Base-by-base conservation (phyloP, 2,113 vertebrate species). In the Cheirogaleus medius region DNA sequence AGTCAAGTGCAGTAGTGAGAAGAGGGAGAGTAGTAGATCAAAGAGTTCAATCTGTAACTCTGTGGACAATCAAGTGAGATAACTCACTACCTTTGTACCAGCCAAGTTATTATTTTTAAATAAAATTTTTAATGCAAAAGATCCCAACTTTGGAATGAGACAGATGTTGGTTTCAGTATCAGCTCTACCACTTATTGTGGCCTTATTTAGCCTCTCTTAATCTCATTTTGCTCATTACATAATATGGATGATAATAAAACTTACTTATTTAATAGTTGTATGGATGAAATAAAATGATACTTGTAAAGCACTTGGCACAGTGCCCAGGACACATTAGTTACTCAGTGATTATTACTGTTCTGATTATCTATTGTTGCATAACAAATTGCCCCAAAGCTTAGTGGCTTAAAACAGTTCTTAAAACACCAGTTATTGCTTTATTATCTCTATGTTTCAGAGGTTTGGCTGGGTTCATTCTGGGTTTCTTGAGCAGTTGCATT, bases 261-360 rank as follows among this genome's bases (percentile, higher is more conserved):
- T 54, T 73, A 89, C 68, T 85, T 49, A 56, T 96, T 94, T 78
- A 92, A 20, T 80, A 81, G 29, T 58, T 90, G 74, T 90, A 34
- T 85, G 44, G 34, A 78, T 80, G 63, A 96, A 66, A 89, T 92
- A 47, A 89, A 89, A 58, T 80, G 21, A 44, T 92, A 49, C 37
- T 80, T 42, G 52, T 64, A 90, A 49, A 78, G 66, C 13, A 73
- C 15, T 95, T 73, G 54, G 37, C 71, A 85, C 21, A 52, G 73
- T 74, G 34, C 71, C 37, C 23, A 27, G 15, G 44, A 80, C 37
- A 42, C 20, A 78, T 82, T 52, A 49, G n/a, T 27, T 54, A 39
- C 10, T 94, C 54, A 37, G 27, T 78, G 47, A 23, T 83, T 87
- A 29, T 91, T 94, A 66, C 76, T 87, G 44, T 64, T 95, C 73